phyloP scores from a whole-genome alignment of 2,113 vertebrate genomes.

The Caranx melampygus region DNA sequence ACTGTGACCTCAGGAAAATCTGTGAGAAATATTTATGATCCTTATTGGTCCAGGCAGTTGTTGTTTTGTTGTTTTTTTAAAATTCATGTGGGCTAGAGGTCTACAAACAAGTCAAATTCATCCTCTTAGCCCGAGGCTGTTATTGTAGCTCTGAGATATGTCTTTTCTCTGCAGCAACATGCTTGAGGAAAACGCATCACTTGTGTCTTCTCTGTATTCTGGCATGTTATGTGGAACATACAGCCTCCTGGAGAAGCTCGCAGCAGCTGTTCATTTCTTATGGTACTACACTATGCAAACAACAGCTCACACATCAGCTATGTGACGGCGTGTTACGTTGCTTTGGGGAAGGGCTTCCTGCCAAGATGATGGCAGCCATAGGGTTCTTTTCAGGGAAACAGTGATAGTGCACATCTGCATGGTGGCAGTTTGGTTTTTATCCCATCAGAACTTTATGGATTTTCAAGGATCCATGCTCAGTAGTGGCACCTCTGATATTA shows the following conservation, averaged over 20 bases:
- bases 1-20: not conserved
- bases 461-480: not conserved
- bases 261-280: constrained; percentile 54
- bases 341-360: constrained; percentile 12
- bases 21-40: not conserved
- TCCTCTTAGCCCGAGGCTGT: not conserved
- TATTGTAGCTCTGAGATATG: not conserved
- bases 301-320: constrained; percentile 16
- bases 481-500: not conserved
- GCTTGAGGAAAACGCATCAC: constrained; percentile 17
- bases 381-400: constrained; percentile 8
- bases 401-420: constrained; percentile 12
- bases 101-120: not conserved
- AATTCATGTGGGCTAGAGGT: not conserved
- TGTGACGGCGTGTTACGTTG: constrained; percentile 1
- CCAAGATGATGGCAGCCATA: constrained; percentile 16
- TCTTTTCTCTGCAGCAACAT: constrained; percentile 1
- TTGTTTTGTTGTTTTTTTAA: not conserved
- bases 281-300: constrained; percentile 46
- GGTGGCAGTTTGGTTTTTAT: no score
- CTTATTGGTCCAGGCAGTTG: not conserved
- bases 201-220: constrained; percentile 32
- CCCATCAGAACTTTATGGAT: not conserved
- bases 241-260: constrained; percentile 40
- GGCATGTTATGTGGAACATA: constrained; percentile 30